Percentiles rank a stretch among this genome's conserved stretches.
Evolutionary conservation across 1,140 invertebrate genomes (phyloP).

Genomic region (Papilio aristodemus): DNA sequence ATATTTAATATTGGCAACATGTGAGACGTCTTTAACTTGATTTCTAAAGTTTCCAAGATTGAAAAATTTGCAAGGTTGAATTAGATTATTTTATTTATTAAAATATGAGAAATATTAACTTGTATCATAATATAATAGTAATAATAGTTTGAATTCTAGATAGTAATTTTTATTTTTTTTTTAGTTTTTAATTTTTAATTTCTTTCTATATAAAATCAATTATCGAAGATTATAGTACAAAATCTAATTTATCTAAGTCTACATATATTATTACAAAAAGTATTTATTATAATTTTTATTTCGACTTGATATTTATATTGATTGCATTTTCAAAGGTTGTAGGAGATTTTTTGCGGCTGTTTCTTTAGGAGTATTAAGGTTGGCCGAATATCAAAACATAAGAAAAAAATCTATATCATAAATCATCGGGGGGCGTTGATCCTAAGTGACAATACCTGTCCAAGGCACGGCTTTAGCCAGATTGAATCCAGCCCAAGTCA

Average conservation of each 20-base stretch:
- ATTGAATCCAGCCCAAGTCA: constrained; percentile 32
- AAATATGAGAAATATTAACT: too few species aligned
- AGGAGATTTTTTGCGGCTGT: constrained; percentile 8
- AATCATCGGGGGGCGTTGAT: constrained; percentile 41
- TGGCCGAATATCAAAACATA: constrained; percentile 19
- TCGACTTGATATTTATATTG: background rate
- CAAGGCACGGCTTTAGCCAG: constrained; percentile 34
- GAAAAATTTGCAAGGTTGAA: too few species aligned
- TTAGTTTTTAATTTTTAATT: too few species aligned
- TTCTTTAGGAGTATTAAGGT: constrained; percentile 1
- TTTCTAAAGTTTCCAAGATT: too few species aligned
- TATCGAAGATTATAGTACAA: too few species aligned
- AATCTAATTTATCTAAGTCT: too few species aligned
- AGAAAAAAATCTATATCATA: constrained; percentile 26
- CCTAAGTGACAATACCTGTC: constrained; percentile 35
- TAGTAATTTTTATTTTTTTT: too few species aligned
- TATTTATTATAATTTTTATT: background rate
- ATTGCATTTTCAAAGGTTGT: background rate
- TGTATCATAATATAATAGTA: too few species aligned
- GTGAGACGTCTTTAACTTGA: constrained; percentile 19
- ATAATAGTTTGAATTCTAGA: too few species aligned
- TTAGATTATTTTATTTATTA: too few species aligned
- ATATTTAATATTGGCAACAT: constrained; percentile 14
- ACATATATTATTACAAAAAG: too few species aligned
- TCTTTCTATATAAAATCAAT: too few species aligned